Evolutionary conservation across 2,888 invertebrate genomes (phyloP), one percentile per base, ranked within the genome.

Genomic region (Trissolcus brochymenae): DNA sequence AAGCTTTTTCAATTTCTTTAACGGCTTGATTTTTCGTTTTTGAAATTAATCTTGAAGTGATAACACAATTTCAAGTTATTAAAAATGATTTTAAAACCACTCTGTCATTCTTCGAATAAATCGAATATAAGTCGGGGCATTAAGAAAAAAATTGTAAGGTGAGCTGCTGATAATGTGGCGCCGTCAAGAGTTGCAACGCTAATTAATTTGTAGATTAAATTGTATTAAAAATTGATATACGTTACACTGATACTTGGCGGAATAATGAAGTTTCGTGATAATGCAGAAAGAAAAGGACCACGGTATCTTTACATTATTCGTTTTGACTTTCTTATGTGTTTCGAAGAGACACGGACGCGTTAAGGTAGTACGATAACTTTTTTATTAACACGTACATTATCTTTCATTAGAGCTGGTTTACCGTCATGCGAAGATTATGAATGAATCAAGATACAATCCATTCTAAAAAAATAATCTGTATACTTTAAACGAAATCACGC

Each of bases 341-440:
- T 68, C 57, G 54, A 50, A 25, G 71, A 25, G 61, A 66, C 71
- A 57, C 56, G 53, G 51, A 17, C 60, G 60, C 50, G 72, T 72
- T 67, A 67, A 76, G 66, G 76, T 71, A 71, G 76, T 77, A 67
- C 59, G 76, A 77, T 72, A 77, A 77, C 72, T 72, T 77, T 72
- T 77, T 77, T 77, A 77, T 77, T 77, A 72, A 77, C 76, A 72
- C 67, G 68, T 64, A 62, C 60, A 77, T 77, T 77, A 77, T 64
- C 72, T 77, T 77, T 77, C 72, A 76, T 72, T 76, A 67, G 72
- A 62, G 76, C 62, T 71, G 76, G 71, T 71, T 76, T 51, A 60
- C 54, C 71, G 71, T 71, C 60, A 71, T 71, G 54, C 66, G 57
- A 76, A 71, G 66, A 56, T 76, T 71, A 71, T 71, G 76, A 76